Conservation (phyloP, 2,797 vertebrate species). For the Tenualosa ilisha region DNA sequence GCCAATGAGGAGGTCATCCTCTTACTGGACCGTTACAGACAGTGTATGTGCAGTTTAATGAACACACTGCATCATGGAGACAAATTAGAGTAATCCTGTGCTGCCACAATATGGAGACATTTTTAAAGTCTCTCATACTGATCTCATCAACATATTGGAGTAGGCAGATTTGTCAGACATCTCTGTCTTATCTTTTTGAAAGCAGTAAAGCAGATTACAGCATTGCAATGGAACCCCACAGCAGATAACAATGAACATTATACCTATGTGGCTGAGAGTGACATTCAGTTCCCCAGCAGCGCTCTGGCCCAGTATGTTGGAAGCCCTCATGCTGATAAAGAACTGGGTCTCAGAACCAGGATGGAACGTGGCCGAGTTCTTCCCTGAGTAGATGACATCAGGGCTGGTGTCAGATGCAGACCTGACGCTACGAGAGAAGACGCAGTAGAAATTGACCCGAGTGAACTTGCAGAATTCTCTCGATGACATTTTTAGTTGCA, state of each 20-base stretch:
- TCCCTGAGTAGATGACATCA: not conserved
- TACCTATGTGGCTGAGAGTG: slow-evolving; percentile 78
- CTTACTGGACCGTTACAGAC: not conserved
- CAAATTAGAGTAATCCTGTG: not conserved
- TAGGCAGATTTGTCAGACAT: not conserved
- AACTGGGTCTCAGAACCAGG: slow-evolving; percentile 63
- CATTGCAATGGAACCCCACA: not conserved
- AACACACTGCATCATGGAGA: not conserved
- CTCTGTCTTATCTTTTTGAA: not conserved
- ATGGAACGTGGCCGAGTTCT: slow-evolving; percentile 56
- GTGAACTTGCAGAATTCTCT: not conserved
- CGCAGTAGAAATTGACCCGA: slow-evolving; percentile 17
- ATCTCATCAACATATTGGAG: not conserved
- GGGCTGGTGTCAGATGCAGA: slow-evolving; percentile 36
- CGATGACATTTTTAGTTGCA: not conserved
- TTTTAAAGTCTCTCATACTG: not conserved
- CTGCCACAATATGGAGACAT: not conserved
- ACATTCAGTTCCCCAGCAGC: slow-evolving; percentile 59
- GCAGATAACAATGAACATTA: not conserved
- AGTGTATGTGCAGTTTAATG: not conserved
- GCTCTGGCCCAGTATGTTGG: slow-evolving; percentile 75
- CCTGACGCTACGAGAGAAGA: slow-evolving; percentile 55
- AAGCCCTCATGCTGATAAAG: slow-evolving; percentile 65
- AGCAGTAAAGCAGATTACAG: not conserved
- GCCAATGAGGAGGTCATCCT: not conserved